Evolutionary conservation across 1,140 invertebrate genomes (phyloP), one percentile per base, ranked within the genome.

Genomic region (Tetragnatha versicolor): DNA sequence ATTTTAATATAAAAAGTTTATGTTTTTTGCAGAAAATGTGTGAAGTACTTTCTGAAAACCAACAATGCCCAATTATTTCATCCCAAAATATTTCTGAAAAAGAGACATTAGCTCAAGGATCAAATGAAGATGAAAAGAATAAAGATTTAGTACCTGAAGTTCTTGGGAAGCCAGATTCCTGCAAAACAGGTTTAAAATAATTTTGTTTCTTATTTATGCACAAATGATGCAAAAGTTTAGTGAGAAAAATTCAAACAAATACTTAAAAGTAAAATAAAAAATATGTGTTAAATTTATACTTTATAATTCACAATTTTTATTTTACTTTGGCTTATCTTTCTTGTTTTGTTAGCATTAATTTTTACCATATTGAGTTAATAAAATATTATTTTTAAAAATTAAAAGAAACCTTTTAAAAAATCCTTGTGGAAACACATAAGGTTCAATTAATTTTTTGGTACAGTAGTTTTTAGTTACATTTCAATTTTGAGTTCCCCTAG

Each of bases 131-230:
- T 22, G 68, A 70, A 39, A 29, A 33, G 12, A 55, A 53, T 37
- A 70, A 70, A 55, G 68, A 70, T 70, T 7, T n/a, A 17, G 22
- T 25, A 3, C 68, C 68, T 53, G 68, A 70, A 37, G 31, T 70
- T 53, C 35, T 37, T 5, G 49, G 25, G 29, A 70, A 70, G 20
- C 47, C 47, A 25, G 66, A 70, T 70, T 31, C 49, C 2, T 39
- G 20, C 20, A 31, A 14, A 47, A 17, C 27, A 29, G 25, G 63
- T 66, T 47, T n/a, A 35, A 25, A 17, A 27, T 14, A 39, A 63
- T 22, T 63, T 2, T 33, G 27, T n/a, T 25, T 20, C 4, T n/a
- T n/a, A n/a, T n/a, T n/a, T n/a, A n/a, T n/a, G n/a, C n/a, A n/a
- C n/a, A n/a, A n/a, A n/a, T n/a, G n/a, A n/a, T n/a, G n/a, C n/a